phyloP scores from a whole-genome alignment of 1,140 invertebrate genomes.

The Pseudomyrmex gracilis region DNA sequence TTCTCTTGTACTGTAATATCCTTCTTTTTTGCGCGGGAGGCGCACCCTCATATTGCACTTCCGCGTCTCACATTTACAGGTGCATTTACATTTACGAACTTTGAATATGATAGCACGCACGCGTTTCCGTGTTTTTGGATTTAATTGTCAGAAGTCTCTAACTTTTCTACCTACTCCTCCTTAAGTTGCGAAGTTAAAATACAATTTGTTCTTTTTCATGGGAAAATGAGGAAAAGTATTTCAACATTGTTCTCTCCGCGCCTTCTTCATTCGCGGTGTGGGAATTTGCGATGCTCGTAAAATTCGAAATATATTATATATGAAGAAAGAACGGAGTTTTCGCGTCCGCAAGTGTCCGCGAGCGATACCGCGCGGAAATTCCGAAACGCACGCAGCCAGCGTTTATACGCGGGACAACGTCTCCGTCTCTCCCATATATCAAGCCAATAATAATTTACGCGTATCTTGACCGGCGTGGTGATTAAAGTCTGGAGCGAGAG shows the following conservation, averaged over 20 bases:
- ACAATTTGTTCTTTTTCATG: neutral
- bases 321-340: conserved; percentile 3
- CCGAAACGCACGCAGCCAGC: neutral
- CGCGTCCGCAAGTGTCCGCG: neutral
- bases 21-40: conserved; percentile 3
- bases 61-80: neutral
- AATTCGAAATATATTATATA: no score
- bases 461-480: conserved; percentile 56
- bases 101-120: conserved; percentile 7
- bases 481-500: conserved; percentile 59
- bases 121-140: neutral
- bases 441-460: conserved; percentile 65
- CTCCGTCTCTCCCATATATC: conserved; percentile 1
- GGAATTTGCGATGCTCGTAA: no score
- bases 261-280: no score
- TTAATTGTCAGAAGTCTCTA: conserved; percentile 6
- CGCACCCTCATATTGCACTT: conserved; percentile 27
- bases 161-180: neutral
- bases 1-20: conserved; percentile 33
- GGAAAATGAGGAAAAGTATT: neutral
- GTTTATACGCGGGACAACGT: no score
- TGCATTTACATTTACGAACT: neutral
- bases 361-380: neutral
- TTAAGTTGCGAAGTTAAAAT: neutral
- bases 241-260: neutral